Conservation (phyloP, 2,797 vertebrate genomes). For the Peromyscus attwateri region DNA sequence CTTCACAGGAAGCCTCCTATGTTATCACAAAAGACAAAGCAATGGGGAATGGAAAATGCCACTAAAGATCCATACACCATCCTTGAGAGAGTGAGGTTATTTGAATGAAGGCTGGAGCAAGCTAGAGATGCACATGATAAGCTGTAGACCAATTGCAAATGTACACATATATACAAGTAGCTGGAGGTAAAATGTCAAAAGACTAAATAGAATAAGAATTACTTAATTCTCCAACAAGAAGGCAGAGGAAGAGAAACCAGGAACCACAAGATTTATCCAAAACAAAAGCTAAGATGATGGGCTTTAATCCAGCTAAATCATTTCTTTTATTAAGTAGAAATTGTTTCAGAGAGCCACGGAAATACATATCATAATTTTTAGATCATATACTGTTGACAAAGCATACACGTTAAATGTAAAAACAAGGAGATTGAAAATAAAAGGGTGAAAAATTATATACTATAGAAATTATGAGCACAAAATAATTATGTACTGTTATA, state of each 20-base stretch:
- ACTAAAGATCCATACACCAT: background rate
- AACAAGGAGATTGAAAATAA: background rate
- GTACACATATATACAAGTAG: background rate
- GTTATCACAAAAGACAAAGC: background rate
- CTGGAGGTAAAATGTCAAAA: background rate
- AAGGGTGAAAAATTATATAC: background rate
- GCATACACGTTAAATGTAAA: background rate
- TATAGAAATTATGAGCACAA: background rate
- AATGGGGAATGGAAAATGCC: background rate
- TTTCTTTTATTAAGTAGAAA: slow-evolving; percentile 17
- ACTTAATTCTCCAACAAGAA: background rate
- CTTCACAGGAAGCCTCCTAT: background rate
- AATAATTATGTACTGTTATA: background rate
- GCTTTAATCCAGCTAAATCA: background rate
- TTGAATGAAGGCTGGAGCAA: background rate
- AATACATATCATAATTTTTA: background rate
- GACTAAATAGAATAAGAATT: background rate
- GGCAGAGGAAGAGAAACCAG: background rate
- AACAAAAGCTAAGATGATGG: background rate
- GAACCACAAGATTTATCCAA: background rate
- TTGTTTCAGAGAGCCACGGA: background rate
- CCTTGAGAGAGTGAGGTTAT: background rate
- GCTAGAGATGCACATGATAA: background rate
- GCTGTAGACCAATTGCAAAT: background rate
- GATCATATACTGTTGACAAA: background rate